Evolutionary conservation across 2,113 vertebrate species (phyloP), one percentile per base, ranked within the genome.

Genomic region (Sinocyclocheilus anshuiensis): DNA sequence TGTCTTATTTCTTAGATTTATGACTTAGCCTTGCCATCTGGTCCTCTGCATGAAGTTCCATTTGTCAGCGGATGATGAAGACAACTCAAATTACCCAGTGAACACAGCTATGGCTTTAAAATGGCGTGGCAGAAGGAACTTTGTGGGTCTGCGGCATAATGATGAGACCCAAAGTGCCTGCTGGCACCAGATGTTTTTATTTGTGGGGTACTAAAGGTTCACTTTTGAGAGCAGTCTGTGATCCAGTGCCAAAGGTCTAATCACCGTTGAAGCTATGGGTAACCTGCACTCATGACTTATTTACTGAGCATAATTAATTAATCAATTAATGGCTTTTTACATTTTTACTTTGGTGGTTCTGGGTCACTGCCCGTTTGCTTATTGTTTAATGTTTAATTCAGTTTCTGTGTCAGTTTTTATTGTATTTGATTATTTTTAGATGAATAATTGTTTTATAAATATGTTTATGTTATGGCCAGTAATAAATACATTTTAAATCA

Each of bases 111-210:
- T 92, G 77, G 88, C 91, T 94, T 93, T 93, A 93, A 93, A 92
- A 91, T 81, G 90, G 86, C 90, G 87, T 88, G 91, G 91, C 88
- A 93, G 88, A 90, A 92, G 91, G 90, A 83, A 81, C 90, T 88
- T 92, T 86, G 87, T 91, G 90, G 88, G 90, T 90, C 91, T 89
- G 89, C 88, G 91, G 90, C 88, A 92, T 94, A 91, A 94, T 89
- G 89, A 92, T 90, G 90, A 92, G 92, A 92, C 86, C 79, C 84
- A 81, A 90, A 90, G 90, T 89, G 92, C 93, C 94, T 92, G 93
- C 93, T 93, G 94, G 89, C 90, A 92, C 88, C 94, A 94, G 94
- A 95, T 94, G 94, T 94, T 92, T 92, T 92, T 93, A 86, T 90
- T 91, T 86, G 85, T 90, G 84, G 86, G 91, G 87, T 48, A 79